Evolutionary conservation across 1,140 invertebrate genomes (phyloP), one percentile per base, ranked within the genome.

Genomic region (Drosophila navojoa): DNA sequence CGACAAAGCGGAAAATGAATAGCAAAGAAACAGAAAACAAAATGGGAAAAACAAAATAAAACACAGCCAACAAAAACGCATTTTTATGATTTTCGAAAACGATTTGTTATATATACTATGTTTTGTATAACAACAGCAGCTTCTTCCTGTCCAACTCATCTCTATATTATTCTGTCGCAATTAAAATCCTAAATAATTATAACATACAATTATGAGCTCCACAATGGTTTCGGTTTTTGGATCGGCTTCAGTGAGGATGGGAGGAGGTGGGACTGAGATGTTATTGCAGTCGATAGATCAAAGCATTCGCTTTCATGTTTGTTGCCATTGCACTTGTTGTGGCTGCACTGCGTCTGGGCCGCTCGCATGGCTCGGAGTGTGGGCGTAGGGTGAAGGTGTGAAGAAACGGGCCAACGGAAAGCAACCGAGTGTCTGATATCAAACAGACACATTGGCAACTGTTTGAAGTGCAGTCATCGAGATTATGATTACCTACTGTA

Each of bases 391-490:
- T 87, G 81, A 67, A 85, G 82, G 81, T 86, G 81, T 79, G 81
- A 86, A 86, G 70, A 71, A 77, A 77, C 57, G 59, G 61, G 22
- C 54, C 57, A 77, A 44, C 62, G 81, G 59, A 86, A 86, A 63
- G 69, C 78, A 68, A 71, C 81, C 13, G 58, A 82, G 76, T 76
- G 82, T 86, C 82, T 86, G 82, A 86, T 87, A 87, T 86, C 82
- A 86, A 86, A 86, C 82, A 86, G 82, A 86, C 82, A 82, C 82
- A 49, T 86, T 86, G 82, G 82, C 82, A 86, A 87, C 82, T 86
- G 82, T 86, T 86, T 86, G 82, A 86, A 86, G 82, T 86, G 82
- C 78, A 87, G 74, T 87, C 82, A 69, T 62, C 69, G 38, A 71
- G 61, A 71, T 74, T 53, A 67, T 75, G 80, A 84, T 76, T 67